These are phyloP conservation scores for Sternarchorhynchus goeldii DNA, from an alignment of 2,797 vertebrate genomes.

Conservation along the genomic window DNA sequence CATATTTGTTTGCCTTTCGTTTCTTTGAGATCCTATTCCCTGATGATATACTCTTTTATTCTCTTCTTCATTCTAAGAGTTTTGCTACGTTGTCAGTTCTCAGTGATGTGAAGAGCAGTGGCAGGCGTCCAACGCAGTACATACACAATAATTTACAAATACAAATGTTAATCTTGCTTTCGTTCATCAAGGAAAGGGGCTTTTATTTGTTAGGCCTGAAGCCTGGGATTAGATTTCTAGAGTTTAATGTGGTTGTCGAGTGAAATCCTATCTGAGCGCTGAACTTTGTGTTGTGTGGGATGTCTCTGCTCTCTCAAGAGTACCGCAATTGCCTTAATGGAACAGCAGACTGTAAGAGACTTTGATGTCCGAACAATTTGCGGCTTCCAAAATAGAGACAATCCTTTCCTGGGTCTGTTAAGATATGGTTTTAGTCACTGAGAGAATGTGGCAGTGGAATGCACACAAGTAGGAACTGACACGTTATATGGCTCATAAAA, in stretches of 20 bases:
- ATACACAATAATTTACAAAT: conserved; percentile 9
- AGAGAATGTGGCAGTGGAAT: conserved; percentile 15
- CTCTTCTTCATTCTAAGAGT: too few relatives aligned
- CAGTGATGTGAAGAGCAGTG: background rate
- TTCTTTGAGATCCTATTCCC: background rate
- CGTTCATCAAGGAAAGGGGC: conserved; percentile 38
- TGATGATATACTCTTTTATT: too few relatives aligned
- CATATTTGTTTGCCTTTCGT: conserved; percentile 1
- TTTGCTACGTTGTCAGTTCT: background rate
- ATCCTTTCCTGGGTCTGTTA: conserved; percentile 13
- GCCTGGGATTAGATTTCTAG: conserved; percentile 58
- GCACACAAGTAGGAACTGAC: conserved; percentile 18
- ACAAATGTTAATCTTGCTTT: background rate
- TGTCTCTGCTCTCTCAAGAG: conserved; percentile 45
- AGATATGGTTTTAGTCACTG: conserved; percentile 32
- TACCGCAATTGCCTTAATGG: conserved; percentile 27
- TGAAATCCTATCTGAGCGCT: conserved; percentile 54
- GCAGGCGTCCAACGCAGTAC: background rate
- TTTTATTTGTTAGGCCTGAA: conserved; percentile 57
- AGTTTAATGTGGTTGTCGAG: conserved; percentile 56
- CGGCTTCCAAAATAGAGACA: conserved; percentile 28
- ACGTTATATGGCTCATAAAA: conserved; percentile 31
- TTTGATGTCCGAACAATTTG: conserved; percentile 38
- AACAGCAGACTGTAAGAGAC: conserved; percentile 38
- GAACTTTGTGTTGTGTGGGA: conserved; percentile 57